These are phyloP conservation scores for Folsomia manolachei DNA, from an alignment of 2,888 invertebrate genomes.

Conservation along the genomic window DNA sequence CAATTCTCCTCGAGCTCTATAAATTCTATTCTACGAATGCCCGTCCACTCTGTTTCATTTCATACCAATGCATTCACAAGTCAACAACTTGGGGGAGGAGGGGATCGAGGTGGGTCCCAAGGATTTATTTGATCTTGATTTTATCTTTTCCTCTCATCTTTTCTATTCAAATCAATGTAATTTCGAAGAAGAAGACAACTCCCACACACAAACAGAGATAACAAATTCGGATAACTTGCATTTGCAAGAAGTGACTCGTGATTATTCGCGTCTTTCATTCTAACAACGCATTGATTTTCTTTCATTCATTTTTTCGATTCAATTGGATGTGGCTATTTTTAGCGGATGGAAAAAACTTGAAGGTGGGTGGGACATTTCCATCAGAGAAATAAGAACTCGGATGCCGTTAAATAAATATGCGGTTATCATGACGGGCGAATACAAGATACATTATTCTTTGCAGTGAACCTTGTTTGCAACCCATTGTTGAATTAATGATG, in stretches of 20 bases:
- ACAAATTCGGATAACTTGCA: not conserved
- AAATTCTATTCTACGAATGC: too few species aligned
- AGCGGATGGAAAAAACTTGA: not conserved
- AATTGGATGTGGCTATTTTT: not conserved
- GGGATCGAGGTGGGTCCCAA: too few species aligned
- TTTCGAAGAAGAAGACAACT: conserved; percentile 3
- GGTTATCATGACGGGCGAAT: not conserved
- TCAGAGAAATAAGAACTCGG: not conserved
- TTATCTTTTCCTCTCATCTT: not conserved
- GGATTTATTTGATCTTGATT: not conserved
- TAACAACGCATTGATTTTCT: not conserved
- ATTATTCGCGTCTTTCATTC: not conserved
- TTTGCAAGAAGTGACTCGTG: too few species aligned
- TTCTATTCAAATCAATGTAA: not conserved
- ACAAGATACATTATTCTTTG: too few species aligned
- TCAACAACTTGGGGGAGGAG: not conserved
- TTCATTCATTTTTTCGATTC: not conserved
- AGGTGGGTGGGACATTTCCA: not conserved
- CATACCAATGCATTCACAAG: not conserved
- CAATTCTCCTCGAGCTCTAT: not conserved
- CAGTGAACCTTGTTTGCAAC: not conserved
- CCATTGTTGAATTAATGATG: not conserved
- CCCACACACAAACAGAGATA: conserved; percentile 16
- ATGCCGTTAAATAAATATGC: not conserved
- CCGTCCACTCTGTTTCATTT: too few species aligned